A percentile compares a stretch with the other conserved stretches of the same genome.
phyloP scores from a whole-genome alignment of 2,797 vertebrate genomes.

The Sebastes aleutianus region DNA sequence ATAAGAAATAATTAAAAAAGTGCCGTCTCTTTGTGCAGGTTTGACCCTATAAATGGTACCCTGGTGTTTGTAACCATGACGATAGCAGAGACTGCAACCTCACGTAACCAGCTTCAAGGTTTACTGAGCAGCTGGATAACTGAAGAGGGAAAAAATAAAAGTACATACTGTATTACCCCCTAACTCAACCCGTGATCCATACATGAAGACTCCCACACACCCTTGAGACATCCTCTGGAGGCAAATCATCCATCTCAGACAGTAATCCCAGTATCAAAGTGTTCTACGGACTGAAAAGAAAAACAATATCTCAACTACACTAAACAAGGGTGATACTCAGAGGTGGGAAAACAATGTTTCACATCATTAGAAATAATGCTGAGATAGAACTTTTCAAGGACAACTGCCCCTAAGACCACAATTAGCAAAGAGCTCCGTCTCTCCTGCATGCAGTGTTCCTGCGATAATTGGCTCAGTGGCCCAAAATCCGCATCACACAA shows the following conservation, averaged over 20 bases:
- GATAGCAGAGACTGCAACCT: neutral
- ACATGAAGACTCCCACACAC: slow-evolving; percentile 1
- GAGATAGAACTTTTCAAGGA: slow-evolving; percentile 27
- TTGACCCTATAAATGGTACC: neutral
- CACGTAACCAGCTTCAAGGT: neutral
- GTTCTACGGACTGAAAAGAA: neutral
- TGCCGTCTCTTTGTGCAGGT: neutral
- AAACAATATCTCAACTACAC: neutral
- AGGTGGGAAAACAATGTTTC: neutral
- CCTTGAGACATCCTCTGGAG: neutral
- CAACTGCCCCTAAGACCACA: neutral
- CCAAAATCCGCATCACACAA: neutral
- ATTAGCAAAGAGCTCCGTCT: neutral
- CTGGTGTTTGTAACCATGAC: neutral
- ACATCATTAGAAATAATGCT: slow-evolving; percentile 32
- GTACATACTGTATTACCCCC: neutral
- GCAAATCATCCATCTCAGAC: neutral
- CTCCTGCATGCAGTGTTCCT: neutral
- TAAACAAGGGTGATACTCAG: neutral
- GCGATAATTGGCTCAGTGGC: slow-evolving; percentile 1
- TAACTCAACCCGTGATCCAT: neutral
- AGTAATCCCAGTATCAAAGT: slow-evolving; percentile 5
- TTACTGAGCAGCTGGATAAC: neutral
- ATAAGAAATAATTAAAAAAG: neutral
- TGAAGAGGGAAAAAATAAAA: neutral